Evolutionary conservation across 2,797 vertebrate genomes (phyloP), one percentile per base, ranked within the genome.

Genomic region (Poeciliopsis gracilis): DNA sequence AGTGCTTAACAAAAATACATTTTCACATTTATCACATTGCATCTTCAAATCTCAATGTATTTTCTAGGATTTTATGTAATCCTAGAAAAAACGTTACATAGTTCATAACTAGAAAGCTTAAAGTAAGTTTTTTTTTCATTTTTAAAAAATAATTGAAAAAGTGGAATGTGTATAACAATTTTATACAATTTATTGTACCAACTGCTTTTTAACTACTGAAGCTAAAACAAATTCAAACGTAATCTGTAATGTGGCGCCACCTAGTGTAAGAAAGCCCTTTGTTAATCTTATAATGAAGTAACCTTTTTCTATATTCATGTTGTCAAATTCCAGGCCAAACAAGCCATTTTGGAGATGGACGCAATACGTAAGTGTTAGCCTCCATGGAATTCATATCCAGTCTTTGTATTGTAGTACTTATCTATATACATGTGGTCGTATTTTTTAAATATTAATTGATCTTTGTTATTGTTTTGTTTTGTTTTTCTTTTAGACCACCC

Each of bases 301-400:
- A 75, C 13, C 75, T 12, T 55, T n/a, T 16, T 61, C 25, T 25
- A 13, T 38, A 36, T 36, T 33, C 9, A 30, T 77, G 4, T 74
- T 43, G 4, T 95, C 94, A 36, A 55, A 75, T 86, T 91, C 16
- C 87, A 99, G 98, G 98, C 98, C 85, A 99, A 99, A 78, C 97
- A 98, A 95, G 98, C 97, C 51, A 98, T 99, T 96, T 93, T 99
- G 55, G 98, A 99, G 92, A 99, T 99, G 98, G 98, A 99, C 93
- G 96, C 97, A 59, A 96, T 97, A 88, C 95, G 98, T 99, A 96
- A 98, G 98, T 98, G 59, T 4, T 30, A 49, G 30, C 75, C 61
- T 74, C 25, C 16, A 75, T 46, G 9, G 73, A 9, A 61, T 49
- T 47, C 15, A 33, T 30, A 2, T 51, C 28, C 53, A 73, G 20